Conservation (phyloP, 2,888 invertebrate genomes). For the Lymantria monacha region DNA sequence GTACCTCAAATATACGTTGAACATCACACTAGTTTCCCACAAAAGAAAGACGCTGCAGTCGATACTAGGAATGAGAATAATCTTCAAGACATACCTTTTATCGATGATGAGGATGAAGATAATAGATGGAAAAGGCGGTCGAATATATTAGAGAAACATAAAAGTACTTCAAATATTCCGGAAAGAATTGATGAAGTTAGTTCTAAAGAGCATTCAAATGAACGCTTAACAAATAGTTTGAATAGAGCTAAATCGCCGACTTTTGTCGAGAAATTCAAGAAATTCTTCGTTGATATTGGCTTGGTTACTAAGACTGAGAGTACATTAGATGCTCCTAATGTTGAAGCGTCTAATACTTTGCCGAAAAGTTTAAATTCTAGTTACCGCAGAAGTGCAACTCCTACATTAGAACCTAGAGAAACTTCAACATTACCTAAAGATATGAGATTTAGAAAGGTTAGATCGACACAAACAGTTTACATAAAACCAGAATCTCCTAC, state of each 20-base stretch:
- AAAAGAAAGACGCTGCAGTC: constrained; percentile 70
- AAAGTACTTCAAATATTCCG: constrained; percentile 74
- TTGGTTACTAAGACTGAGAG: constrained; percentile 58
- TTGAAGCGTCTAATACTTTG: constrained; percentile 48
- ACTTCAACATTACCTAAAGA: constrained; percentile 72
- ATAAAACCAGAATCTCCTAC: constrained; percentile 62
- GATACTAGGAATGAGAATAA: constrained; percentile 75
- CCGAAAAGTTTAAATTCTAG: constrained; percentile 67
- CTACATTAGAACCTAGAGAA: constrained; percentile 56
- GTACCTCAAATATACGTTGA: constrained; percentile 73
- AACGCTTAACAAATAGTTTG: constrained; percentile 61
- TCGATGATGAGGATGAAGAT: constrained; percentile 71
- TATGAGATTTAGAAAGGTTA: constrained; percentile 71
- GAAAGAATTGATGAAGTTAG: constrained; percentile 64
- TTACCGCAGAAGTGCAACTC: constrained; percentile 60
- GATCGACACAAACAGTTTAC: constrained; percentile 71
- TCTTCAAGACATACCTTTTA: constrained; percentile 74
- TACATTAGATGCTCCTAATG: constrained; percentile 21
- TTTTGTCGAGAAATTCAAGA: constrained; percentile 74
- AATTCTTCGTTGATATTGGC: constrained; percentile 72
- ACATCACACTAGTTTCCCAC: constrained; percentile 37
- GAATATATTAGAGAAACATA: constrained; percentile 65
- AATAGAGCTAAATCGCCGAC: constrained; percentile 73
- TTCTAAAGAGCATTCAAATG: constrained; percentile 56
- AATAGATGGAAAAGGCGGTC: constrained; percentile 45